Evolutionary conservation across 2,797 vertebrate species (phyloP), one percentile per base, ranked within the genome.

Genomic region (Echeneis naucrates): DNA sequence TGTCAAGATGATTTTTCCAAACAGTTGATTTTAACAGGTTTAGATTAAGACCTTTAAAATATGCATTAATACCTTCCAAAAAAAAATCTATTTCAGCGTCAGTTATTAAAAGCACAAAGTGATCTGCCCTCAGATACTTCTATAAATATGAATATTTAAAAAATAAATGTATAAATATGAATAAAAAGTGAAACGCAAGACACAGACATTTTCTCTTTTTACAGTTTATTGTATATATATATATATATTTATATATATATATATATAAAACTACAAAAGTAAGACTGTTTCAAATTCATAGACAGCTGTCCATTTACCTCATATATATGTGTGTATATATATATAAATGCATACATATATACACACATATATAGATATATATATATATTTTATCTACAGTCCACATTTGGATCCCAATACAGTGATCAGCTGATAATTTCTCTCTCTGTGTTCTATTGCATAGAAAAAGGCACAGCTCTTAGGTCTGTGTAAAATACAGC

Each of bases 381-480:
- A 40, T 17, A 17, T 17, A 17, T 40, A 87, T 64, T 65, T 84
- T 84, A 88, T 96, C 95, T 95, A 96, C 95, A 97, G 96, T 95
- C 96, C 95, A 95, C 93, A 94, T 94, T 93, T 91, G 95, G 94
- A 94, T 91, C 91, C 95, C 95, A 95, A 95, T 96, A 96, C 95
- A 97, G 96, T 94, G 94, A 95, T 96, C 95, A 95, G 95, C 94
- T 94, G 86, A 90, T 91, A 87, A 70, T 87, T 88, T 89, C 66
- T 86, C 68, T 86, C 35, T 95, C 90, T 92, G 93, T 92, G 95
- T 95, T 96, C 94, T 96, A 96, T 99, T 99, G 97, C 97, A 99
- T 99, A 99, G 97, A 97, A 97, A 92, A 98, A 99, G 98, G 98
- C 97, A 98, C 97, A 98, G 97, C 96, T 96, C 96, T 94, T 94